Evolutionary conservation across 2,113 vertebrate species (phyloP), one percentile per base, ranked within the genome.

Genomic region (Aldabrachelys gigantea): DNA sequence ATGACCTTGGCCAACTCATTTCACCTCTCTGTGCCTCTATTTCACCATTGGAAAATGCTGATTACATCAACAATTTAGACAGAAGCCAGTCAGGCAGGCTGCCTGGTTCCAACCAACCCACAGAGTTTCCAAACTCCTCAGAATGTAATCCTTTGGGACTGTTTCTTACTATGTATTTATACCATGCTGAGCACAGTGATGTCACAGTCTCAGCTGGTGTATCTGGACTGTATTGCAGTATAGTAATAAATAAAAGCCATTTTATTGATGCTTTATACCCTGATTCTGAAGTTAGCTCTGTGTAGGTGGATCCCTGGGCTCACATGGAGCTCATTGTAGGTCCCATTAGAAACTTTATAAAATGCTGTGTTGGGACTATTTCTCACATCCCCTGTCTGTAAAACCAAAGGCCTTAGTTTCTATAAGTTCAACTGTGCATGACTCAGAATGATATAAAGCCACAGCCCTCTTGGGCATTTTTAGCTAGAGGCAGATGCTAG

Each of bases 271-370:
- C 29, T 94, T 91, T 12, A 62, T 35, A 24, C 8, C 13, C 62
- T 52, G 50, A 82, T n/a, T 80, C 54, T 89, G 3, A 69, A 83
- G 5, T 44, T 27, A 52, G 3, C 19, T 84, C 12, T 35, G 10
- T n/a, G 8, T 69, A n/a, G 5, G 6, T 89, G 69, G 21, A 12
- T 54, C 87, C 35, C 80, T 84, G 35, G 59, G 82, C 57, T 54
- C 53, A 10, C 14, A 13, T 59, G 1, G 2, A 2, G 6, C 41
- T 84, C 0, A 0, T 13, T 80, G 47, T 11, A 12, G 57, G 87
- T 41, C 57, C 38, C 19, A 35, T 38, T 13, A 31, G 47, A 8
- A 9, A 38, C 12, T 8, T 49, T 5, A 13, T 12, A 80, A 87
- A 41, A 12, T n/a, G 22, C 8, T 47, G 31, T 38, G 8, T 59